These are phyloP conservation scores for Myiothlypis coronata DNA, from an alignment of 2,797 vertebrate genomes.

Conservation along the genomic window DNA sequence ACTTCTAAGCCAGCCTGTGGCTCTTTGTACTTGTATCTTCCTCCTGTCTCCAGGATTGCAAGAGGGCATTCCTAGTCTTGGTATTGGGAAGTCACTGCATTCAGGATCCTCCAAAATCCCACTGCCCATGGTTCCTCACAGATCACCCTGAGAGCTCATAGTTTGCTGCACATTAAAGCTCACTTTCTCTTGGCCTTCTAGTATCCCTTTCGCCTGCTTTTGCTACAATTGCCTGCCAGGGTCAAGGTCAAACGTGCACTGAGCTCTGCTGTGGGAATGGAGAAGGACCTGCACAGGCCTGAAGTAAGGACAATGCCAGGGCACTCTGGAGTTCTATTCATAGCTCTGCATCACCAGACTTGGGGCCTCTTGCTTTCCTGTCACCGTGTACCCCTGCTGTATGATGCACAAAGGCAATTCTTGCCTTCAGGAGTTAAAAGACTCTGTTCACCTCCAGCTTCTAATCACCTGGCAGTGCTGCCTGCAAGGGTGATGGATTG, in stretches of 20 bases:
- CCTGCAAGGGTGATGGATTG: background rate
- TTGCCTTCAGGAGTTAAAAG: background rate
- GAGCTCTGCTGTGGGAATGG: background rate
- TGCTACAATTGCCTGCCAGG: background rate
- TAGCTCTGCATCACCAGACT: background rate
- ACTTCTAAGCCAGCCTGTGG: background rate
- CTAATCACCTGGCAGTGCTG: background rate
- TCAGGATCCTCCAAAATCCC: background rate
- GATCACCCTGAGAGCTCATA: background rate
- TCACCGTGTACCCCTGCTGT: background rate
- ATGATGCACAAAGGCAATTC: background rate
- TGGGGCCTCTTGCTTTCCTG: background rate
- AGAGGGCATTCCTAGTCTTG: accelerated
- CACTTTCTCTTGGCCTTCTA: background rate
- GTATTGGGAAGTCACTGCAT: background rate
- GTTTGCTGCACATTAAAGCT: background rate
- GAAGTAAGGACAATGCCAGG: background rate
- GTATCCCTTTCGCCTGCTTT: background rate
- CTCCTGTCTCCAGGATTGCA: background rate
- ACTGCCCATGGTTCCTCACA: background rate
- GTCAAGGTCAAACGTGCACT: background rate
- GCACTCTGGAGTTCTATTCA: background rate
- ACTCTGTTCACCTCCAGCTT: background rate
- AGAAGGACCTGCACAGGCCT: background rate
- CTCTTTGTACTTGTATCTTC: background rate